Conservation (phyloP, 1,140 invertebrate genomes). For the Drosophila grimshawi region DNA sequence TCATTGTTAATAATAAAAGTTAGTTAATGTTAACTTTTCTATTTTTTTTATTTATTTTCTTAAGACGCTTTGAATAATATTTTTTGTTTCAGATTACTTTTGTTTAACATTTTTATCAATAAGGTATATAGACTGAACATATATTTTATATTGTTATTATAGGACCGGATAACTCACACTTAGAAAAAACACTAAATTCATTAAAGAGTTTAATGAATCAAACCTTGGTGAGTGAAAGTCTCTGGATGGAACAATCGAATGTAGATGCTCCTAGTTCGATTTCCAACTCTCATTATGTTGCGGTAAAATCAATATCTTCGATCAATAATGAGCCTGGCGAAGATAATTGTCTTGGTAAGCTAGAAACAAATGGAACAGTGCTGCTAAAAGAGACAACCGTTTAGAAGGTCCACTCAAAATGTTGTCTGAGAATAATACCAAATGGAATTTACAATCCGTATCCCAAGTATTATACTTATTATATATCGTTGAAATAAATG, state of each 20-base stretch:
- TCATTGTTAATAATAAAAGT: conserved; percentile 16
- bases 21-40: conserved; percentile 3
- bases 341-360: conserved; percentile 19
- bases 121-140: neutral
- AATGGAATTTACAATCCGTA: neutral
- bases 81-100: conserved; percentile 30
- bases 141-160: conserved; percentile 48
- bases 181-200: conserved; percentile 27
- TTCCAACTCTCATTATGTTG: conserved; percentile 56
- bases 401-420: conserved; percentile 39
- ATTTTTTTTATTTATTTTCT: conserved; percentile 14
- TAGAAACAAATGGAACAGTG: conserved; percentile 39
- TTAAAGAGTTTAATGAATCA: conserved; percentile 58
- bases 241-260: conserved; percentile 72
- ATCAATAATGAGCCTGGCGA: conserved; percentile 5
- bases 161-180: conserved; percentile 43
- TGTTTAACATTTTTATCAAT: neutral
- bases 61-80: conserved; percentile 17
- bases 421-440: conserved; percentile 18
- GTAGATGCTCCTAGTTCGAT: conserved; percentile 40
- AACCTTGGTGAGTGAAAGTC: conserved; percentile 61
- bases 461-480: conserved; percentile 18
- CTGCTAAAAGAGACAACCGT: conserved; percentile 71
- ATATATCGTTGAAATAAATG: conserved; percentile 29
- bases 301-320: conserved; percentile 49